Evolutionary conservation across 2,113 vertebrate species (phyloP).

Genomic region (Rhegmatorhina hoffmannsi): DNA sequence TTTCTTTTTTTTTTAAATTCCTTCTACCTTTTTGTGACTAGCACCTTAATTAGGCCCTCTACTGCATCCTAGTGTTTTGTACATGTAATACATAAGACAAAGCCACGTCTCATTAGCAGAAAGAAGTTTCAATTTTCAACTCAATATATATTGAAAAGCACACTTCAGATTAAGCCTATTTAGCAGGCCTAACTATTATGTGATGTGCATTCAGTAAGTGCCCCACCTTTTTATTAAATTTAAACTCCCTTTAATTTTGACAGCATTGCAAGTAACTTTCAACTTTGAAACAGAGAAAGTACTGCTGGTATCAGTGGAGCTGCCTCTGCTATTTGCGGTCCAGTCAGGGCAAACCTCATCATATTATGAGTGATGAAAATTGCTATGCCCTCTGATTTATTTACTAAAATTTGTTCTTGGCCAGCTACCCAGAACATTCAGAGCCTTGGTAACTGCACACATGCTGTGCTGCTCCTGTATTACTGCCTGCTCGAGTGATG

Average conservation of each 20-base stretch:
- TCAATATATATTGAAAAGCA: neutral
- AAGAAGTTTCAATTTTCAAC: neutral
- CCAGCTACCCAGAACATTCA: neutral
- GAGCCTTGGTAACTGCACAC: neutral
- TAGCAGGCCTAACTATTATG: neutral
- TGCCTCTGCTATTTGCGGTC: neutral
- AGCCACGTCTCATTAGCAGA: neutral
- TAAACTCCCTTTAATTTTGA: neutral
- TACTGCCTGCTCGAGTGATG: fast-evolving
- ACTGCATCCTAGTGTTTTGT: neutral
- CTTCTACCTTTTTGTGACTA: neutral
- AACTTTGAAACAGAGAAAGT: neutral
- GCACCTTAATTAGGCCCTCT: neutral
- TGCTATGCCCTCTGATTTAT: neutral
- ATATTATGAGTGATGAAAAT: neutral
- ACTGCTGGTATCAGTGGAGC: neutral
- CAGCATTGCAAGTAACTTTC: neutral
- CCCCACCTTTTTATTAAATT: neutral
- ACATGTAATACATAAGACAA: neutral
- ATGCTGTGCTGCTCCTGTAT: fast-evolving
- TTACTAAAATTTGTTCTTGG: neutral
- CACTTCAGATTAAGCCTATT: neutral
- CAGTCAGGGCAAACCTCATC: neutral
- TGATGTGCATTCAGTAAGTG: neutral
- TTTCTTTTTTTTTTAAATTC: neutral